Conservation (phyloP, 2,888 invertebrate genomes). For the Tiliacea citrago region DNA sequence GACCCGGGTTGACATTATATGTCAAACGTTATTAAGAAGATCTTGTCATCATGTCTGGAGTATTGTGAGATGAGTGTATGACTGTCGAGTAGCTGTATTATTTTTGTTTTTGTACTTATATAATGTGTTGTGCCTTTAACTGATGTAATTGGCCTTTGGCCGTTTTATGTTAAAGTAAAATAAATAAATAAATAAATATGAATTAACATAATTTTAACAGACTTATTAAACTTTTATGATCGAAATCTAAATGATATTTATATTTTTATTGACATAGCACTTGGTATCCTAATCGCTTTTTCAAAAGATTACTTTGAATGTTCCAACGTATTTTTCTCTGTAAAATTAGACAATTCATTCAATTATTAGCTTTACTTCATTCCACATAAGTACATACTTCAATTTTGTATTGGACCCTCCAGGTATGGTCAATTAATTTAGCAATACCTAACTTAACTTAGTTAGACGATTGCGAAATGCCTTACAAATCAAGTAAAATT, state of each 20-base stretch:
- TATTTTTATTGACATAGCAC: neutral
- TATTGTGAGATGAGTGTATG: too few relatives aligned
- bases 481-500: neutral
- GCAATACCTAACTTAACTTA: neutral
- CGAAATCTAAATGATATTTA: neutral
- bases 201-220: neutral
- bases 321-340: neutral
- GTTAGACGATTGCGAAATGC: neutral
- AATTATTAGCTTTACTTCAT: neutral
- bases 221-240: neutral
- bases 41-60: too few relatives aligned
- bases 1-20: too few relatives aligned
- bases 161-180: too few relatives aligned
- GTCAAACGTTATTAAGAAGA: too few relatives aligned
- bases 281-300: neutral
- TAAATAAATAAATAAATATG: too few relatives aligned
- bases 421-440: neutral
- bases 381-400: too few relatives aligned
- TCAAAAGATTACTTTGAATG: neutral
- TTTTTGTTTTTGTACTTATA: too few relatives aligned
- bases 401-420: neutral
- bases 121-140: too few relatives aligned
- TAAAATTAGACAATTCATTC: neutral
- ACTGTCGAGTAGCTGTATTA: too few relatives aligned
- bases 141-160: too few relatives aligned